A percentile compares a stretch with the other conserved stretches of the same genome.
These are phyloP conservation scores for Drosophila quinaria DNA, from an alignment of 2,888 invertebrate species.

Conservation along the genomic window DNA sequence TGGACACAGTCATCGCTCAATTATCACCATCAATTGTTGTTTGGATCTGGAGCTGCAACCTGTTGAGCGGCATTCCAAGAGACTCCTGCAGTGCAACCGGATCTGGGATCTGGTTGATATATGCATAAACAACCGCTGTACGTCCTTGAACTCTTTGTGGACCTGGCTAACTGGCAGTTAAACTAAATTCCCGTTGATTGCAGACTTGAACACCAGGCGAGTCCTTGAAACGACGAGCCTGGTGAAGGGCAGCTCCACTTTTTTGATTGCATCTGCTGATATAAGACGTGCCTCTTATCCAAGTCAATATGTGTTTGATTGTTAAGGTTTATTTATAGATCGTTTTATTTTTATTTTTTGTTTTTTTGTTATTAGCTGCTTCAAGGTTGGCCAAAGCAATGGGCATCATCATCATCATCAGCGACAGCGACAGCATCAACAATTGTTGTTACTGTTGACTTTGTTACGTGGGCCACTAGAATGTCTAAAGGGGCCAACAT, in stretches of 20 bases:
- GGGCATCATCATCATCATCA: constrained; percentile 45
- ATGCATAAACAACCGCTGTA: constrained; percentile 72
- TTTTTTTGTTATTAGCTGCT: constrained; percentile 65
- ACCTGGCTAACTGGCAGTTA: constrained; percentile 58
- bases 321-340: constrained; percentile 68
- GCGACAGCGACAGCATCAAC: constrained; percentile 18
- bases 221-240: constrained; percentile 64
- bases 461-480: constrained; percentile 66
- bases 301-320: constrained; percentile 11
- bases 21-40: constrained; percentile 27
- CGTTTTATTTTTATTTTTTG: constrained; percentile 24
- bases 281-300: constrained; percentile 60
- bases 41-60: constrained; percentile 51
- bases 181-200: constrained; percentile 77
- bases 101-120: constrained; percentile 56
- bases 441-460: constrained; percentile 55
- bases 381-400: constrained; percentile 72
- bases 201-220: constrained; percentile 32
- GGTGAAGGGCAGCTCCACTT: constrained; percentile 70
- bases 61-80: constrained; percentile 67
- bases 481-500: constrained; percentile 42
- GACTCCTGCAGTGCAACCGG: constrained; percentile 59
- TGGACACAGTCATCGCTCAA: constrained; percentile 53
- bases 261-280: constrained; percentile 62
- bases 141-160: constrained; percentile 73